phyloP scores from a whole-genome alignment of 2,113 vertebrate genomes.

The Odobenus rosmarus region DNA sequence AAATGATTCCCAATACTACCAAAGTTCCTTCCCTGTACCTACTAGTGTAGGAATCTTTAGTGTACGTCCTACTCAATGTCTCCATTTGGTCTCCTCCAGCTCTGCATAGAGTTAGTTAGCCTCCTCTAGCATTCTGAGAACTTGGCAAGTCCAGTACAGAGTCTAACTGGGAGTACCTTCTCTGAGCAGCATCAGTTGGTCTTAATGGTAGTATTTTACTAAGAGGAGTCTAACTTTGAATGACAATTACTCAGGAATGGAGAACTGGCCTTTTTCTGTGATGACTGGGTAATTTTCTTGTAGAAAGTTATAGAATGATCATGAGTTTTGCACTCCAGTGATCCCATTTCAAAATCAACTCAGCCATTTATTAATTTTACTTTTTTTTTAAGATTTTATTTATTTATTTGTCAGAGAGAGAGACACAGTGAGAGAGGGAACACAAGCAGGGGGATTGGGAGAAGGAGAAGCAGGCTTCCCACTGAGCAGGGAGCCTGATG shows the following conservation, averaged over 20 bases:
- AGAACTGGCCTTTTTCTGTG: not conserved
- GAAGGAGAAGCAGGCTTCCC: too few species aligned
- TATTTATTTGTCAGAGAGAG: too few species aligned
- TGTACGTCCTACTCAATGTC: not conserved
- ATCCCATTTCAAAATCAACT: not conserved
- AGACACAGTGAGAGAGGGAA: too few species aligned
- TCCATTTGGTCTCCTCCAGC: not conserved
- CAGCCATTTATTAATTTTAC: not conserved
- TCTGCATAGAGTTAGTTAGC: not conserved
- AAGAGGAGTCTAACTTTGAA: not conserved
- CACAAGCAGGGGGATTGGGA: too few species aligned
- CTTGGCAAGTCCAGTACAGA: too few species aligned
- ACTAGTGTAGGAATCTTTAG: too few species aligned
- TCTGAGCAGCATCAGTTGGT: not conserved
- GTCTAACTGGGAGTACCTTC: not conserved
- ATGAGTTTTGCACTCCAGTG: not conserved
- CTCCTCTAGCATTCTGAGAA: not conserved
- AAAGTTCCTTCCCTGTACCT: not conserved
- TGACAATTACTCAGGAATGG: not conserved
- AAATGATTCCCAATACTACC: not conserved
- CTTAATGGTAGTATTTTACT: not conserved
- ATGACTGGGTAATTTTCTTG: not conserved
- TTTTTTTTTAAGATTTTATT: too few species aligned
- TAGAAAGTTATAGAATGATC: not conserved
- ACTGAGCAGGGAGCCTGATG: too few species aligned